Percentiles rank a stretch among this genome's conserved stretches.
These are phyloP conservation scores for Monodelphis domestica DNA, from an alignment of 2,797 vertebrate species.

Conservation along the genomic window DNA sequence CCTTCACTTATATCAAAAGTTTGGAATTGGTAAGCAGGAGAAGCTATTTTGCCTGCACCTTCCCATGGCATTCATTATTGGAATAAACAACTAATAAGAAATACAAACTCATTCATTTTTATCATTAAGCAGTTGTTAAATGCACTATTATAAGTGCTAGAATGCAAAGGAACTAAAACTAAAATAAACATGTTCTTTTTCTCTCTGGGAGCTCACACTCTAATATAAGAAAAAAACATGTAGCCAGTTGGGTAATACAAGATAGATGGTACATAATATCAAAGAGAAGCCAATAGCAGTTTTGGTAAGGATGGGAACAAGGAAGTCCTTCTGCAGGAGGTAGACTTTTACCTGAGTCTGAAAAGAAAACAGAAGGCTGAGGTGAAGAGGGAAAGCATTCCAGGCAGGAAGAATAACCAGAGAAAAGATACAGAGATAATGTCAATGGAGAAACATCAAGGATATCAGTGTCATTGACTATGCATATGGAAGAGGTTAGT, in stretches of 20 bases:
- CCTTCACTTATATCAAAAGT: not conserved
- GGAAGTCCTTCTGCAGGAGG: not conserved
- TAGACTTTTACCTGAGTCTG: not conserved
- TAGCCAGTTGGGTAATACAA: not conserved
- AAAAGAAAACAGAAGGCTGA: not conserved
- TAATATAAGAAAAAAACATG: not conserved
- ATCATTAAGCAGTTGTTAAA: not conserved
- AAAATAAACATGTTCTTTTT: not conserved
- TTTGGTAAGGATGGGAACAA: not conserved
- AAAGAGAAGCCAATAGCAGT: not conserved
- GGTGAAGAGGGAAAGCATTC: not conserved
- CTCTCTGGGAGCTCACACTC: not conserved
- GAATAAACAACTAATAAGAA: not conserved
- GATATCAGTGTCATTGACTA: not conserved
- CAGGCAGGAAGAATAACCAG: not conserved
- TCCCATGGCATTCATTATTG: not conserved
- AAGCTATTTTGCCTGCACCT: not conserved
- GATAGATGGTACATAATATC: not conserved
- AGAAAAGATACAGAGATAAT: not conserved
- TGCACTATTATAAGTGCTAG: not conserved
- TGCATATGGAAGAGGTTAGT: not conserved
- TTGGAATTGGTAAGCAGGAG: not conserved
- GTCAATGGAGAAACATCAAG: not conserved
- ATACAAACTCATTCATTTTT: not conserved
- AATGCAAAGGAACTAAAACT: not conserved